Evolutionary conservation across 2,888 invertebrate species (phyloP), one percentile per base, ranked within the genome.

Genomic region (Erebia ligea): DNA sequence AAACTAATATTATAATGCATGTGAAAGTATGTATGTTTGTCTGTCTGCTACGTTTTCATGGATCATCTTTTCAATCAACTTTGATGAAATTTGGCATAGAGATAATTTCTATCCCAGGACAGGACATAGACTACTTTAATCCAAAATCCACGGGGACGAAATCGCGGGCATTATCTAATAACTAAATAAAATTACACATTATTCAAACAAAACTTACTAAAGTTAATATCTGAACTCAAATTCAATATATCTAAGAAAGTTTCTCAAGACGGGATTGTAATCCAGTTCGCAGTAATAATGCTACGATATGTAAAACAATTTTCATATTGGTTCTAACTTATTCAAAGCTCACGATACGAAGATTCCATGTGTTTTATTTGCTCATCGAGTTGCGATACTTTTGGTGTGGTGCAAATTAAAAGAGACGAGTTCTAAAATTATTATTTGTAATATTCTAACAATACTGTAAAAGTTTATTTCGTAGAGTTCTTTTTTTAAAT

Each of bases 351-450:
- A 79, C 81, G 82, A 83, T 86, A 80, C 82, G 81, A 82, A 84
- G 86, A 82, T 85, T 87, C 88, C 84, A 79, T 82, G 80, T 87
- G 85, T 92, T 92, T 92, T 93, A 91, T 93, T 92, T 91, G 90
- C 85, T 85, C 88, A 87, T 89, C 84, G 90, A 86, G 88, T 89
- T 88, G 89, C 90, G 83, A 88, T 88, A 88, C 84, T 81, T 74
- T 70, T 62, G 62, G 74, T 77, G 66, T 80, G 84, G 84, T 75
- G 13, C 76, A 83, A 86, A 79, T 77, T 42, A 79, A 52, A 52
- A 62, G 64, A 67, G 59, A 42, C 56, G n/a, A 40, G 3, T 13
- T 13, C 54, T 64, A 25, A 58, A 5, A 42, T 58, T 19, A 45
- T 42, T 21, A 1, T 21, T 1, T 1, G 21, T 21, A 21, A 21